Evolutionary conservation across 2,113 vertebrate genomes (phyloP).

Genomic region (Erythrocercus mccallii): DNA sequence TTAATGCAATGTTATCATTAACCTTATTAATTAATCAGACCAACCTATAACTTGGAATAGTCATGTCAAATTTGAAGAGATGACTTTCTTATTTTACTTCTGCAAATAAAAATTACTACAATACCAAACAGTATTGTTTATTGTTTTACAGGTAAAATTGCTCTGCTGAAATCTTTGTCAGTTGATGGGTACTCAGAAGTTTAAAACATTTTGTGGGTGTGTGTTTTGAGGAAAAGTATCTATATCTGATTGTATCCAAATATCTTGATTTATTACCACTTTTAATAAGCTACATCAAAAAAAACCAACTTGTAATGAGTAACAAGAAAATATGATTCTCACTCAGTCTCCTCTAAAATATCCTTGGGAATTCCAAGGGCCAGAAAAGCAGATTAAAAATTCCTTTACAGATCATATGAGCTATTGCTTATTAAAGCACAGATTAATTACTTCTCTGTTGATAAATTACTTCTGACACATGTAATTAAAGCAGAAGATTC

Average conservation of each 20-base stretch:
- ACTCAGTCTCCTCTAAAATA: not conserved
- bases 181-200: not conserved
- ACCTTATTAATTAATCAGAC: not conserved
- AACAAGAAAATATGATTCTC: not conserved
- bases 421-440: slow-evolving; percentile 43
- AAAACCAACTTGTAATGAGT: not conserved
- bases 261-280: not conserved
- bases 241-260: not conserved
- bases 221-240: not conserved
- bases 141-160: not conserved
- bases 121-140: not conserved
- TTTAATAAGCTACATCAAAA: not conserved
- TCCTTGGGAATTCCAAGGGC: not conserved
- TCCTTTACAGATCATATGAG: slow-evolving; percentile 12
- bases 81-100: not conserved
- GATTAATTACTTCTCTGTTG: slow-evolving; percentile 56
- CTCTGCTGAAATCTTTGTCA: not conserved
- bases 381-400: slow-evolving; percentile 5
- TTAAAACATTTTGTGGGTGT: not conserved
- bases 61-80: not conserved
- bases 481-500: slow-evolving; percentile 46
- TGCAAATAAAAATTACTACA: not conserved
- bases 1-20: not conserved
- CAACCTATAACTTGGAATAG: not conserved
- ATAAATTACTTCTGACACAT: slow-evolving; percentile 61